Percentiles rank a stretch among this genome's conserved stretches.
Conservation (phyloP, 2,797 vertebrate genomes). For the Paedocypris micromegethes region DNA sequence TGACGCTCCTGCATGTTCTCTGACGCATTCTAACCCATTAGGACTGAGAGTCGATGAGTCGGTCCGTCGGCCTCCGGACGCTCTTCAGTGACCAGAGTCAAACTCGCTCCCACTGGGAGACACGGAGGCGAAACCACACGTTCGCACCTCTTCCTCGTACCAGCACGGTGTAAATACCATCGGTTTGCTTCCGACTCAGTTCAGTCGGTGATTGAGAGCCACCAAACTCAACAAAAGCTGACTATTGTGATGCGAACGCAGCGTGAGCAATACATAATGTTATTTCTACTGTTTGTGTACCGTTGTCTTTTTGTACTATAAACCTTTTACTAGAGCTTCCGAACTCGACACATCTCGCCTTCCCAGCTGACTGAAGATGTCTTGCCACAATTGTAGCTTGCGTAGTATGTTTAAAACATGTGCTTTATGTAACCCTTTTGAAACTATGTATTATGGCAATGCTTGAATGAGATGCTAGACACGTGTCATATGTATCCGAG, state of each 20-base stretch:
- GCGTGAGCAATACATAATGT: constrained; percentile 71
- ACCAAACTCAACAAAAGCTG: constrained; percentile 56
- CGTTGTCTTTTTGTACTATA: constrained; percentile 63
- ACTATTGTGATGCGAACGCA: constrained; percentile 69
- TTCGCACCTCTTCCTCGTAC: too few relatives aligned
- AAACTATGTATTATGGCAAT: constrained; percentile 66
- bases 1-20: too few relatives aligned
- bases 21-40: too few relatives aligned
- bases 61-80: too few relatives aligned
- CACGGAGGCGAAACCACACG: too few relatives aligned
- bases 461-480: constrained; percentile 62
- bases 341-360: constrained; percentile 49
- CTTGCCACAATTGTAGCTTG: constrained; percentile 61
- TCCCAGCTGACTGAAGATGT: constrained; percentile 46
- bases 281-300: constrained; percentile 52
- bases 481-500: constrained; percentile 61
- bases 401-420: constrained; percentile 60
- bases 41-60: too few relatives aligned
- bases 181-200: constrained; percentile 4
- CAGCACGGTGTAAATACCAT: constrained; percentile 50
- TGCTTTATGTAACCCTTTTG: constrained; percentile 64
- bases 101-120: too few relatives aligned
- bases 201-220: too few relatives aligned
- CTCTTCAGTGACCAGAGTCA: too few relatives aligned
- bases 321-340: constrained; percentile 63